phyloP scores from a whole-genome alignment of 2,888 invertebrate species.

The Eupithecia insigniata region DNA sequence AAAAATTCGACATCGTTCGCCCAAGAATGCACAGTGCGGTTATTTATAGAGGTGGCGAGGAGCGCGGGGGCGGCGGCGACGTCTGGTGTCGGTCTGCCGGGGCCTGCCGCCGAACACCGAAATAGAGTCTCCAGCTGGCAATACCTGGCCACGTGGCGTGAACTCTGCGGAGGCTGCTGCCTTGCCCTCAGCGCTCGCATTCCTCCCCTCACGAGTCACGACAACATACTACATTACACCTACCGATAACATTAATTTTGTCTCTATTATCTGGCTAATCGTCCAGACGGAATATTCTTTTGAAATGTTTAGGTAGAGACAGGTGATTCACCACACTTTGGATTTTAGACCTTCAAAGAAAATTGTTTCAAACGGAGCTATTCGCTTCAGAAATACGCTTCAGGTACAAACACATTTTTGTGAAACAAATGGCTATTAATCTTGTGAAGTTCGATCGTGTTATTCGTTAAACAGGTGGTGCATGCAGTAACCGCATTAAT shows the following conservation, averaged over 20 bases:
- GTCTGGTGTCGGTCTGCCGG: slow-evolving; percentile 86
- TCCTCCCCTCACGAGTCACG: slow-evolving; percentile 27
- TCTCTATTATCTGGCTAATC: slow-evolving; percentile 6
- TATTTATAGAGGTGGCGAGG: slow-evolving; percentile 81
- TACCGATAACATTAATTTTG: slow-evolving; percentile 4
- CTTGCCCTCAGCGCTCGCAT: slow-evolving; percentile 54
- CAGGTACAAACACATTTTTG: not conserved
- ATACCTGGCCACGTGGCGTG: slow-evolving; percentile 81
- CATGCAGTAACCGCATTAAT: not conserved
- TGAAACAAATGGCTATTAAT: not conserved
- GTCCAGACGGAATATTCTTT: not conserved
- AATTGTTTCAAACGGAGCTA: not conserved
- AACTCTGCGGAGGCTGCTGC: slow-evolving; percentile 56
- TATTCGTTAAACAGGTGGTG: not conserved
- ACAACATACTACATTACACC: not conserved
- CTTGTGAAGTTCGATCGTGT: not conserved
- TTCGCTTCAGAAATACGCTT: not conserved
- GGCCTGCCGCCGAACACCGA: slow-evolving; percentile 85
- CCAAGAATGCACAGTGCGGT: slow-evolving; percentile 83
- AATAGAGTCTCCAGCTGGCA: slow-evolving; percentile 83
- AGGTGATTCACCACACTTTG: not conserved
- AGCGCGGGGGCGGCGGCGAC: slow-evolving; percentile 83
- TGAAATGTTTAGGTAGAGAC: not conserved
- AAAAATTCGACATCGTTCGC: slow-evolving; percentile 84
- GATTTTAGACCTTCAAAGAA: not conserved